These are phyloP conservation scores for Astropecten irregularis DNA, from an alignment of 53 echinoderm and acorn worm genomes.

Conservation along the genomic window DNA sequence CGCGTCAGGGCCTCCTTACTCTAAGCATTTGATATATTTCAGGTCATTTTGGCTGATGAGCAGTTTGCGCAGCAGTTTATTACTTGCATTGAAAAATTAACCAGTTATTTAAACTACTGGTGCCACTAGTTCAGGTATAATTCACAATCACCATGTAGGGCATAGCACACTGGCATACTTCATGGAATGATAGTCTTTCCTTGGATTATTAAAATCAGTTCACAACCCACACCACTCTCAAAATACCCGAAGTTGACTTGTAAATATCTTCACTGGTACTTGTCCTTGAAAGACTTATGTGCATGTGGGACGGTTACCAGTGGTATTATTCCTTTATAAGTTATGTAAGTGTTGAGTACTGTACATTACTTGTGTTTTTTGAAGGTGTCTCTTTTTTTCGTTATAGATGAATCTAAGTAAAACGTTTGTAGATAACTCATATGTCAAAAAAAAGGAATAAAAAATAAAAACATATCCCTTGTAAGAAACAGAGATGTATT, in stretches of 20 bases:
- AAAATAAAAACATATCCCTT: conserved; percentile 56
- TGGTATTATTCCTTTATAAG: conserved; percentile 43
- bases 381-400: conserved; percentile 56
- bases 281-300: conserved; percentile 33
- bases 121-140: too few species aligned
- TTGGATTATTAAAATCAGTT: too few species aligned
- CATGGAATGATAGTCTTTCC: too few species aligned
- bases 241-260: conserved; percentile 7
- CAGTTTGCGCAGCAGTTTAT: too few species aligned
- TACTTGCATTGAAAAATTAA: too few species aligned
- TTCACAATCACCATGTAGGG: too few species aligned
- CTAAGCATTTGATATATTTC: too few species aligned
- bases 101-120: too few species aligned
- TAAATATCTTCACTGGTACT: conserved; percentile 57
- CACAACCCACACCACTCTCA: not conserved
- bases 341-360: conserved; percentile 53
- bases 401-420: conserved; percentile 50
- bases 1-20: too few species aligned
- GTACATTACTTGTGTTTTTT: conserved; percentile 59
- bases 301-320: conserved; percentile 36
- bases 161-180: too few species aligned
- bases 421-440: conserved; percentile 57
- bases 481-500: conserved; percentile 41
- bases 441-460: conserved; percentile 36
- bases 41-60: too few species aligned